phyloP scores from a whole-genome alignment of 2,888 invertebrate species.

The Halictus quadricinctus region DNA sequence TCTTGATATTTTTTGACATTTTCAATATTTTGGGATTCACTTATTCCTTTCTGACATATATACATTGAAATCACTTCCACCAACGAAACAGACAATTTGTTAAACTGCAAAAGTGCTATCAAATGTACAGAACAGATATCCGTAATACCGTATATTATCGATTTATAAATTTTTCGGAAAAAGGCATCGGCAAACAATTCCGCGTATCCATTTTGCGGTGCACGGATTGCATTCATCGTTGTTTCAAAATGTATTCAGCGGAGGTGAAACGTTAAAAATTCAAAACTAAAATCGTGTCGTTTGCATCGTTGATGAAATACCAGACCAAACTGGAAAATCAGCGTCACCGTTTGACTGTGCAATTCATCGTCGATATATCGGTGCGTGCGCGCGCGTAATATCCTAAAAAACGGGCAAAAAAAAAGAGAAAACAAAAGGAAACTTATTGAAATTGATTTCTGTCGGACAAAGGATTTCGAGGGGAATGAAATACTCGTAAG shows the following conservation, averaged over 20 bases:
- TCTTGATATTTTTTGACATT: too few species aligned
- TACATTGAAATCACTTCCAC: background rate
- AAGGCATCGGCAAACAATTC: slow-evolving; percentile 11
- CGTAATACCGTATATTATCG: slow-evolving; percentile 1
- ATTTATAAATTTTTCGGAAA: background rate
- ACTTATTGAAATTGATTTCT: slow-evolving; percentile 31
- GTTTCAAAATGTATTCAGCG: slow-evolving; percentile 13
- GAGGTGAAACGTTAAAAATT: slow-evolving; percentile 15
- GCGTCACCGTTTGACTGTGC: background rate
- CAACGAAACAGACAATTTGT: background rate
- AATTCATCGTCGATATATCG: slow-evolving; percentile 23
- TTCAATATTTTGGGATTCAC: too few species aligned
- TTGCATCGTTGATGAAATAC: background rate
- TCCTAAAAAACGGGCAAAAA: background rate
- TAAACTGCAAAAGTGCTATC: background rate
- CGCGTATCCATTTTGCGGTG: background rate
- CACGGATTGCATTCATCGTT: background rate
- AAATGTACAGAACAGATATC: background rate
- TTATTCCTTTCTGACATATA: too few species aligned
- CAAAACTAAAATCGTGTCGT: background rate
- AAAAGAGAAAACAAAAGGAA: background rate
- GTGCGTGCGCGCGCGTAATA: background rate
- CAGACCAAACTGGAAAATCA: background rate
- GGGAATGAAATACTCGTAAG: slow-evolving; percentile 10
- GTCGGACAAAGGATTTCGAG: background rate